A percentile compares a stretch with the other conserved stretches of the same genome.
Conservation (phyloP, 2,113 vertebrate genomes). For the Hucho hucho region DNA sequence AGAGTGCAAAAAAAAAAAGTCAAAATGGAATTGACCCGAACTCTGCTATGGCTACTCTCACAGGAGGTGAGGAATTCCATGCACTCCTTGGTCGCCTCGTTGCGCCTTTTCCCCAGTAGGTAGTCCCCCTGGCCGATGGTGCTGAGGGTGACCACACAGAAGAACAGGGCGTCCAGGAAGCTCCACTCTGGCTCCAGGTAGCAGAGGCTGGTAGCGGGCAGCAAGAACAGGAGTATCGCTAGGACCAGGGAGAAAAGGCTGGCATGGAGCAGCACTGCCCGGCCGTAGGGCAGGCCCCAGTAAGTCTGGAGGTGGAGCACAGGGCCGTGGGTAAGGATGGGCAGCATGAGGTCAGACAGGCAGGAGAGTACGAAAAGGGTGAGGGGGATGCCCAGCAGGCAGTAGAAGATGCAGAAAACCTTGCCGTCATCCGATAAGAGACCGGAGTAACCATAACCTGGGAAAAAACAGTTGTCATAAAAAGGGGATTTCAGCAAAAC, state of each 20-base stretch:
- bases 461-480: not conserved
- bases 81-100: slow-evolving; percentile 40
- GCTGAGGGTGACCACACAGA: slow-evolving; percentile 80
- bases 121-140: slow-evolving; percentile 75
- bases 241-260: slow-evolving; percentile 44
- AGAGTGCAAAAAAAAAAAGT: not conserved
- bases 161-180: slow-evolving; percentile 77
- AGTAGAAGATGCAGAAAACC: slow-evolving; percentile 74
- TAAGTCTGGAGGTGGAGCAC: slow-evolving; percentile 44
- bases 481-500: not conserved
- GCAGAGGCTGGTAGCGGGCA: slow-evolving; percentile 69
- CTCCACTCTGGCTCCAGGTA: slow-evolving; percentile 54
- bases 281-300: slow-evolving; percentile 57
- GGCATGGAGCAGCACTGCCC: slow-evolving; percentile 56
- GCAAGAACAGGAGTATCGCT: slow-evolving; percentile 58
- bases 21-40: not conserved
- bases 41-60: slow-evolving; percentile 49
- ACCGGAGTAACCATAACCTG: slow-evolving; percentile 75
- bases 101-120: slow-evolving; percentile 45
- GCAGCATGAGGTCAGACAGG: slow-evolving; percentile 65
- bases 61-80: slow-evolving; percentile 74
- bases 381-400: slow-evolving; percentile 72
- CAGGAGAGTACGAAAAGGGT: slow-evolving; percentile 66
- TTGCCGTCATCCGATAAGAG: slow-evolving; percentile 72
- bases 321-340: slow-evolving; percentile 44